A percentile compares a stretch with the other conserved stretches of the same genome.
These are phyloP conservation scores for Columbina picui DNA, from an alignment of 2,113 vertebrate species.

Conservation along the genomic window DNA sequence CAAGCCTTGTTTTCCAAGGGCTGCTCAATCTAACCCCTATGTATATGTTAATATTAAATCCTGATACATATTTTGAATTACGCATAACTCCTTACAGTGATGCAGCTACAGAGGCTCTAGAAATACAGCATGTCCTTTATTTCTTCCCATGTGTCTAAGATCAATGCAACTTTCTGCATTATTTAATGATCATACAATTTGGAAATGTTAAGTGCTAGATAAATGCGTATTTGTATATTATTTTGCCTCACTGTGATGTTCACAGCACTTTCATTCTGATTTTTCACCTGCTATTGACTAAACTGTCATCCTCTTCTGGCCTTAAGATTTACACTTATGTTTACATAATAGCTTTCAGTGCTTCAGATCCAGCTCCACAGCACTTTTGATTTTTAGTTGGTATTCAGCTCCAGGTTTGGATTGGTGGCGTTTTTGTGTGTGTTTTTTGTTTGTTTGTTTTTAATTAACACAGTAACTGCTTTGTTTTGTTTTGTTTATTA, in stretches of 20 bases:
- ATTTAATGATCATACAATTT: not conserved
- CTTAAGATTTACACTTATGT: not conserved
- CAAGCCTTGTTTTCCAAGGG: not conserved
- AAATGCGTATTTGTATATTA: not conserved
- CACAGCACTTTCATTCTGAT: not conserved
- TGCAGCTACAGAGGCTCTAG: not conserved
- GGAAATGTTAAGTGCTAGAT: not conserved
- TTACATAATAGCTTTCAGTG: not conserved
- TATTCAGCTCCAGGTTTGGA: not conserved
- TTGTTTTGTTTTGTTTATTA: not conserved
- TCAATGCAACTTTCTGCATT: not conserved
- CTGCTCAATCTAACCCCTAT: not conserved
- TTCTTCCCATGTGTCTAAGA: not conserved
- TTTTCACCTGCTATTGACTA: not conserved
- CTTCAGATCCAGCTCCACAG: not conserved
- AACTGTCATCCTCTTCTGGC: not conserved
- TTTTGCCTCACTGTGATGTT: not conserved
- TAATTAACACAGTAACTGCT: not conserved
- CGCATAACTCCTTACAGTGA: not conserved
- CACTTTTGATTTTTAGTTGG: not conserved
- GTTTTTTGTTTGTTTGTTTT: not conserved
- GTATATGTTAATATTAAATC: not conserved
- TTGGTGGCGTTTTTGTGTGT: not conserved
- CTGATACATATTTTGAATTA: not conserved
- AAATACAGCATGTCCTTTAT: rapidly evolving